Conservation (phyloP, 2,797 vertebrate species). For the Sebastes aleutianus region DNA sequence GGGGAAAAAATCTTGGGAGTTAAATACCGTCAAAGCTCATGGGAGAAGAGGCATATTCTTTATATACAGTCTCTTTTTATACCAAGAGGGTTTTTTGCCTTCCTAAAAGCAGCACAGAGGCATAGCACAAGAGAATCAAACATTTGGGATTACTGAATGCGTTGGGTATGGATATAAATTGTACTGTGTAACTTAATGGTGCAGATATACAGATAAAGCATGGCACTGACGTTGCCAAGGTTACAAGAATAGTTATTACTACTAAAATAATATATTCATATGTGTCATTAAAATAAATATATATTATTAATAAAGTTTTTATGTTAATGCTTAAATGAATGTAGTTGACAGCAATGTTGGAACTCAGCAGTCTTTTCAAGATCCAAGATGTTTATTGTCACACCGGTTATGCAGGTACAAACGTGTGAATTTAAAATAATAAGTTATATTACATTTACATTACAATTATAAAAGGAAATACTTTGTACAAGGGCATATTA, state of each 20-base stretch:
- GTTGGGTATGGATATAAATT: neutral
- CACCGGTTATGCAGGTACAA: no score
- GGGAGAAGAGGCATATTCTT: constrained; percentile 38
- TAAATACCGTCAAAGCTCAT: constrained; percentile 33
- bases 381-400: no score
- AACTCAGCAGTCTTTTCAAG: neutral
- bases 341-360: neutral
- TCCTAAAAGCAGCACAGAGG: neutral
- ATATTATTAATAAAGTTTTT: neutral
- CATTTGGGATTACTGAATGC: neutral
- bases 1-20: constrained; percentile 11
- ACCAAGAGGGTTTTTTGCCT: neutral
- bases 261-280: neutral
- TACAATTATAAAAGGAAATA: no score
- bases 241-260: neutral
- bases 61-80: constrained; percentile 41
- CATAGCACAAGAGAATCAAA: constrained; percentile 18
- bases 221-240: neutral
- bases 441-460: no score
- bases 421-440: no score
- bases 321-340: neutral
- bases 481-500: no score
- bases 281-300: neutral
- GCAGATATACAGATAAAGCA: neutral
- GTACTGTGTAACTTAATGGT: neutral